phyloP scores from a whole-genome alignment of 2,888 invertebrate species.

The Amphipyra tragopoginis region DNA sequence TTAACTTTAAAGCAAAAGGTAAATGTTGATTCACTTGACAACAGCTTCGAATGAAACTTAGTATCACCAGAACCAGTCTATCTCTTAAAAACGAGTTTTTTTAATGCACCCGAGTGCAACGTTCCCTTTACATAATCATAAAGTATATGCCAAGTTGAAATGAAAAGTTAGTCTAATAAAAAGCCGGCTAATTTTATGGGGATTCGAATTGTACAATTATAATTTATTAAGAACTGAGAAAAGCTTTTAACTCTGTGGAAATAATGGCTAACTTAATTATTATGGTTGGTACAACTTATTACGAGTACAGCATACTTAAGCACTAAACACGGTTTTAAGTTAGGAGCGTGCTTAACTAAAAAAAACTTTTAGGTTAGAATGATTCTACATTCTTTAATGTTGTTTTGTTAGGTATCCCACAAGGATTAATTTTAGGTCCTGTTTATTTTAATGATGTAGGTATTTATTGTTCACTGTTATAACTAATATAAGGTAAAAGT shows the following conservation, averaged over 20 bases:
- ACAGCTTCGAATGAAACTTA: background rate
- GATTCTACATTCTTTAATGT: background rate
- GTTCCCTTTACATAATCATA: conserved; percentile 5
- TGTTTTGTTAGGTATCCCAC: background rate
- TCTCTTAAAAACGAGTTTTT: conserved; percentile 11
- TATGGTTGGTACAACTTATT: background rate
- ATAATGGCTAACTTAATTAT: no score
- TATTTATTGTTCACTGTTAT: no score
- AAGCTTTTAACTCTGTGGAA: no score
- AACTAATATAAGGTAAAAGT: no score
- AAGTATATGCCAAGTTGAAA: background rate
- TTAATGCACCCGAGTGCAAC: conserved; percentile 26
- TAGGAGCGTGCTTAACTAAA: background rate
- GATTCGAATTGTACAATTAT: background rate
- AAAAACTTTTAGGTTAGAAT: background rate
- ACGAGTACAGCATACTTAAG: background rate
- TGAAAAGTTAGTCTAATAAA: background rate
- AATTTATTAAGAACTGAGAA: no score
- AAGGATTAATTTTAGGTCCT: conserved; percentile 18
- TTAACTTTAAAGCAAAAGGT: no score
- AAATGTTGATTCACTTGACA: no score
- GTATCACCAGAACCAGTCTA: conserved; percentile 11
- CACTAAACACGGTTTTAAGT: background rate
- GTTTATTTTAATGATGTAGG: background rate
- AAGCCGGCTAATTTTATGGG: background rate